Evolutionary conservation across 1,140 invertebrate species (phyloP).

Genomic region (Lasaia peninsularis): DNA sequence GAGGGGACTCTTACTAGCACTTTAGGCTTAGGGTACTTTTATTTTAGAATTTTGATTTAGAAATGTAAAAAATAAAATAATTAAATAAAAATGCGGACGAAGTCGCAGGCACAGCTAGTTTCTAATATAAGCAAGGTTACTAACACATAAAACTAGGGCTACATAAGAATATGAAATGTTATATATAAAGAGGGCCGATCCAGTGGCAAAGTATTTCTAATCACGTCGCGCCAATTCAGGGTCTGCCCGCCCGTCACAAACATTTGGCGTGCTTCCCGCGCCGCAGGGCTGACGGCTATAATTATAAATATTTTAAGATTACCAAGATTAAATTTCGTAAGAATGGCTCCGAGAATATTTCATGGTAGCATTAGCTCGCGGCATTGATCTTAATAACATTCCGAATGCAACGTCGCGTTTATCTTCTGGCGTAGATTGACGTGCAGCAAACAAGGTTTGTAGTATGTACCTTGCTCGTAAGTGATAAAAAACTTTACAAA

Average conservation of each 20-base stretch:
- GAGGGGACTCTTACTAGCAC: no score
- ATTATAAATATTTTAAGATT: slow-evolving; percentile 18
- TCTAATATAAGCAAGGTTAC: no score
- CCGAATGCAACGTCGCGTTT: background rate
- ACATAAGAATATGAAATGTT: no score
- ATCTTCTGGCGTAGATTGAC: slow-evolving; percentile 2
- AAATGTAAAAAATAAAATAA: no score
- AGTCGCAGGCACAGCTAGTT: no score
- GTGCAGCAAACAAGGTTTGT: background rate
- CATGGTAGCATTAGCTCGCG: slow-evolving; percentile 1
- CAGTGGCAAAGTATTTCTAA: slow-evolving; percentile 48
- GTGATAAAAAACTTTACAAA: no score
- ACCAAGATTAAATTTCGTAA: slow-evolving; percentile 14
- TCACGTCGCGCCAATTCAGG: slow-evolving; percentile 48
- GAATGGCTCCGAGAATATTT: slow-evolving; percentile 1
- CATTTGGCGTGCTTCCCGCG: slow-evolving; percentile 56
- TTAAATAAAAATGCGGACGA: no score
- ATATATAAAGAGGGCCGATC: slow-evolving; percentile 12
- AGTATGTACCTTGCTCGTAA: background rate
- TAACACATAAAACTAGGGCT: no score
- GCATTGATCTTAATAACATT: slow-evolving; percentile 10
- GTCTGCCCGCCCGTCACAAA: slow-evolving; percentile 46
- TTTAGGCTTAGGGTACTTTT: no score
- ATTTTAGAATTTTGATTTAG: no score
- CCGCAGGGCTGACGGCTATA: slow-evolving; percentile 37